Percentiles rank a stretch among this genome's conserved stretches.
phyloP scores from a whole-genome alignment of 2,888 invertebrate genomes.

The Stegana nigrithorax region DNA sequence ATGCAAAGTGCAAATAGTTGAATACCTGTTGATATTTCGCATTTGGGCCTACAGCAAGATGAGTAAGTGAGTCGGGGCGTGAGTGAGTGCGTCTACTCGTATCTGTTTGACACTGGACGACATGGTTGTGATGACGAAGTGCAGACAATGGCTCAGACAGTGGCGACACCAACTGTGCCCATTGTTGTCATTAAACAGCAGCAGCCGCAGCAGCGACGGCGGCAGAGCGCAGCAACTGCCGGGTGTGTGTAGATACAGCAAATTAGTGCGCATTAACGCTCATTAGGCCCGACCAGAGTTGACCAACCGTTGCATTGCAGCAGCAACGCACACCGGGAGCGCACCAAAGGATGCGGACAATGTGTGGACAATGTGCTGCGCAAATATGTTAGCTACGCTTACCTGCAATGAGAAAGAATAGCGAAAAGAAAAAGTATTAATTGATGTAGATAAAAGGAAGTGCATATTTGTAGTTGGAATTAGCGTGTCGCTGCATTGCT shows the following conservation, averaged over 20 bases:
- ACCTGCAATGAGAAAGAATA: conserved; percentile 41
- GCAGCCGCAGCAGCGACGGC: background rate
- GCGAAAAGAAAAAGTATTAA: conserved; percentile 8
- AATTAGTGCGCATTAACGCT: conserved; percentile 56
- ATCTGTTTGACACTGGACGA: too few species aligned
- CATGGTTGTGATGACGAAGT: too few species aligned
- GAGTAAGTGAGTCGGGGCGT: background rate
- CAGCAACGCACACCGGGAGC: conserved; percentile 6
- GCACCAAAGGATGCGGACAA: too few species aligned
- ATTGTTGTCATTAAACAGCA: background rate
- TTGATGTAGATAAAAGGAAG: conserved; percentile 52
- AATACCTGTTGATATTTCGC: conserved; percentile 13
- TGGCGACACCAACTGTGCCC: background rate
- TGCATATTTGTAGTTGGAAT: conserved; percentile 48
- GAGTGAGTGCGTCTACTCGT: too few species aligned
- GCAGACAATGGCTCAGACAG: too few species aligned
- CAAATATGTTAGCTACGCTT: too few species aligned
- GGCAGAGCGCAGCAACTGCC: conserved; percentile 5
- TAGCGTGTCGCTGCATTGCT: conserved; percentile 26
- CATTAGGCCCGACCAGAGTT: conserved; percentile 29
- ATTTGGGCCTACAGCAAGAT: background rate
- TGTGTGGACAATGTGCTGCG: too few species aligned
- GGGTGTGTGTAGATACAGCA: conserved; percentile 37
- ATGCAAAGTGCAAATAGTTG: conserved; percentile 10
- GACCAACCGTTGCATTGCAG: background rate